Percentiles rank a stretch among this genome's conserved stretches.
Conservation (phyloP, 2,113 vertebrate genomes). For the Panthera tigris region DNA sequence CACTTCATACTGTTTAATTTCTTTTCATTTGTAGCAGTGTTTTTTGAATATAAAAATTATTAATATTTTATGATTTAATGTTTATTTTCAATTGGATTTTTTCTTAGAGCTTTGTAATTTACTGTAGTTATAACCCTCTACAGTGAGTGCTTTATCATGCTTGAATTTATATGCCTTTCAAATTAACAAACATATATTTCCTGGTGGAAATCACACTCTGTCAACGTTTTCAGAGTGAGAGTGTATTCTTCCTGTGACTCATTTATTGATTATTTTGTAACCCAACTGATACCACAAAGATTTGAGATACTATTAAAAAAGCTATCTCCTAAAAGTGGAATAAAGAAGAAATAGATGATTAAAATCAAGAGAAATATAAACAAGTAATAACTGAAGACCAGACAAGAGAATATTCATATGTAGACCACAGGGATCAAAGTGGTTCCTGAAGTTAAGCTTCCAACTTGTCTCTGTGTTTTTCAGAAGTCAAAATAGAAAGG, state of each 20-base stretch:
- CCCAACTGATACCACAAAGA: neutral
- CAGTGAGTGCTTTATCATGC: neutral
- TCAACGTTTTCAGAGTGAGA: neutral
- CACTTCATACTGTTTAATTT: neutral
- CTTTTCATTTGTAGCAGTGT: neutral
- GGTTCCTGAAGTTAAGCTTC: neutral
- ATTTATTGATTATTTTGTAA: neutral
- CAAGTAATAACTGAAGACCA: neutral
- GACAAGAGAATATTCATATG: neutral
- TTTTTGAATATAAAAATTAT: neutral
- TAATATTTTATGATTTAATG: constrained; percentile 13
- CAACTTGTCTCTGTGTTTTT: neutral
- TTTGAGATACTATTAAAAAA: neutral
- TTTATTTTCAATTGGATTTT: constrained; percentile 29
- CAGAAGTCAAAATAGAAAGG: neutral
- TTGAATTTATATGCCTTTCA: constrained; percentile 15
- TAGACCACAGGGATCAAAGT: neutral
- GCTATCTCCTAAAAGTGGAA: neutral
- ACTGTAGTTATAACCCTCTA: neutral
- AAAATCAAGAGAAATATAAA: neutral
- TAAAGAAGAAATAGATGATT: neutral
- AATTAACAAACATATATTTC: constrained; percentile 8
- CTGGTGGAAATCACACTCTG: neutral
- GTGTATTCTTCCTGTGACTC: neutral
- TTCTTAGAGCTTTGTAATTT: neutral